Evolutionary conservation across 2,888 invertebrate species (phyloP).

Genomic region (Fissipunctia ypsillon): DNA sequence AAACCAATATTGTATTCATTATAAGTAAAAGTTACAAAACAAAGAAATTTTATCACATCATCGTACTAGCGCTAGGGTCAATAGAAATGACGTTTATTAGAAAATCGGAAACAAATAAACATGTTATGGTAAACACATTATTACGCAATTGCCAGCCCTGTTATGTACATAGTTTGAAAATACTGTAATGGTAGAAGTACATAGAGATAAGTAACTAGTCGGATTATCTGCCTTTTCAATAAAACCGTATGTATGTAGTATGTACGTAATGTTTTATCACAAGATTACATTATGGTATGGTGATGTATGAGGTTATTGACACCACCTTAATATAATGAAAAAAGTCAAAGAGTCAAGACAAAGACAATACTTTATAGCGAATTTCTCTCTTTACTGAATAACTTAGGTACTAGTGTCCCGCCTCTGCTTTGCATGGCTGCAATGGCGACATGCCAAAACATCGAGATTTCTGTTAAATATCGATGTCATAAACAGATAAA

Average conservation of each 20-base stretch:
- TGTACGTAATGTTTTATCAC: slow-evolving; percentile 27
- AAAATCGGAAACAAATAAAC: slow-evolving; percentile 32
- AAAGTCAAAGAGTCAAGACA: neutral
- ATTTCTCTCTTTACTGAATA: too few species aligned
- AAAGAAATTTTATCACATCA: neutral
- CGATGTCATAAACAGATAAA: too few species aligned
- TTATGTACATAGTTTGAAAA: slow-evolving; percentile 10
- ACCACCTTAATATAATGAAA: neutral
- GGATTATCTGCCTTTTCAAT: slow-evolving; percentile 40
- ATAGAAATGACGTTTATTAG: slow-evolving; percentile 24
- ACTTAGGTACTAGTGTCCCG: too few species aligned
- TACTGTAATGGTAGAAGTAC: neutral
- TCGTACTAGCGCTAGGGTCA: neutral
- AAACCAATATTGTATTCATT: too few species aligned
- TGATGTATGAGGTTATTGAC: slow-evolving; percentile 9
- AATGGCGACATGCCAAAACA: too few species aligned
- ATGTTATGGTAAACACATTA: slow-evolving; percentile 15
- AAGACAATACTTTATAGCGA: neutral
- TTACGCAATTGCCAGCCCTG: slow-evolving; percentile 10
- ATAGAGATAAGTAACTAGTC: slow-evolving; percentile 17
- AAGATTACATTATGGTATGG: slow-evolving; percentile 45
- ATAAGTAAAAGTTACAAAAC: neutral
- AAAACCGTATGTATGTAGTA: slow-evolving; percentile 13
- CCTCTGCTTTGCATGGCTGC: too few species aligned
- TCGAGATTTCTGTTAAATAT: too few species aligned